phyloP scores from a whole-genome alignment of 1,140 invertebrate species.

The Leptinotarsa undecemlineata region DNA sequence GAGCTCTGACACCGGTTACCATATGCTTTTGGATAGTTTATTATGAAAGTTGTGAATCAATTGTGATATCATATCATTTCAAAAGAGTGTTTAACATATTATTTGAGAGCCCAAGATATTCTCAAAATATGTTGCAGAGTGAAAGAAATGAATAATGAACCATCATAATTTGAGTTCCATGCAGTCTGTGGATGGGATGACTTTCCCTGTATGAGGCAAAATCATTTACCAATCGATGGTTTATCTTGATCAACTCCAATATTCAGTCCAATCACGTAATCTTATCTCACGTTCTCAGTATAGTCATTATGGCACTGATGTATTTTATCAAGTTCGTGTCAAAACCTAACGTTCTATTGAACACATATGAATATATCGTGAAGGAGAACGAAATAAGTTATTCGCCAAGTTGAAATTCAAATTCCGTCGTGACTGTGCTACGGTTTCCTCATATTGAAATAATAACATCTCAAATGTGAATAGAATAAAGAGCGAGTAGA shows the following conservation, averaged over 20 bases:
- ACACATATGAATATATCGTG: background rate
- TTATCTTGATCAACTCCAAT: background rate
- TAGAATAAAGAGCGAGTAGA: background rate
- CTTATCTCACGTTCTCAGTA: constrained; percentile 1
- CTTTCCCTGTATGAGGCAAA: too few relatives aligned
- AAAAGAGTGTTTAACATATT: too few relatives aligned
- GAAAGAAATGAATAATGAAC: too few relatives aligned
- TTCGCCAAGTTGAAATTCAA: constrained; percentile 1
- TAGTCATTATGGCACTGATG: constrained; percentile 5
- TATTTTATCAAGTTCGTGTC: constrained; percentile 2
- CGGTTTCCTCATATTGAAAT: background rate
- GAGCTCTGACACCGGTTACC: too few relatives aligned
- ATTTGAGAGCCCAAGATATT: too few relatives aligned
- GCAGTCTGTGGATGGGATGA: too few relatives aligned
- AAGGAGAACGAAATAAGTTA: background rate
- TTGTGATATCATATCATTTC: too few relatives aligned
- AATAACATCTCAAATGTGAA: background rate
- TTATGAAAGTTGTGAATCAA: too few relatives aligned
- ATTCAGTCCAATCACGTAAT: background rate
- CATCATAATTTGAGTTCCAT: too few relatives aligned
- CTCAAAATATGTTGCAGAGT: too few relatives aligned
- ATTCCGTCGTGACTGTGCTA: background rate
- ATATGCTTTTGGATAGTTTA: too few relatives aligned
- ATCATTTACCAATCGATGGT: too few relatives aligned
- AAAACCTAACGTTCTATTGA: background rate